phyloP scores from a whole-genome alignment of 1,140 invertebrate genomes.

The Apis cerana region DNA sequence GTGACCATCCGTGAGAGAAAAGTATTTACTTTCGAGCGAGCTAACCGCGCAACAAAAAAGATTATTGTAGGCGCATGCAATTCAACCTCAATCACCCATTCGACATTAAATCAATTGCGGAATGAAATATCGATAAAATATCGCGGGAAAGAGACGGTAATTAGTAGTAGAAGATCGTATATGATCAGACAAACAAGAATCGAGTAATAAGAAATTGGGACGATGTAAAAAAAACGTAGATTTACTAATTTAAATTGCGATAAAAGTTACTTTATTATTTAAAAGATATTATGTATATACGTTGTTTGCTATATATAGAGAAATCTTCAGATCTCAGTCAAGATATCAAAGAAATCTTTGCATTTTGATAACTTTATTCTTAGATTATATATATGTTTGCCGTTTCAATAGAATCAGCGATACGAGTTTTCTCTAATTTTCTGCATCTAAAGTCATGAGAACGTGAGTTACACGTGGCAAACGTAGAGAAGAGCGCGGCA shows the following conservation, averaged over 20 bases:
- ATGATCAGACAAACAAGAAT: neutral
- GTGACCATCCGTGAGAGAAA: slow-evolving; percentile 26
- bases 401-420: neutral
- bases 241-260: no score
- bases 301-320: neutral
- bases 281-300: neutral
- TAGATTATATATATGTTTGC: neutral
- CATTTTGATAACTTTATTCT: neutral
- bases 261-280: neutral
- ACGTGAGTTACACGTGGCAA: slow-evolving; percentile 58
- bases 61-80: neutral
- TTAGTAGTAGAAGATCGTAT: neutral
- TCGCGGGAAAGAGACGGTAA: neutral
- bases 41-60: slow-evolving; percentile 4
- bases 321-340: neutral
- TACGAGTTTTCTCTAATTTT: slow-evolving; percentile 6
- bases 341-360: neutral
- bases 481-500: slow-evolving; percentile 42
- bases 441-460: slow-evolving; percentile 8
- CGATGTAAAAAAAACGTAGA: neutral
- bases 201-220: neutral
- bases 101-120: neutral
- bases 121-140: neutral
- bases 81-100: neutral
- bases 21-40: slow-evolving; percentile 37